Evolutionary conservation across 2,797 vertebrate genomes (phyloP), one percentile per base, ranked within the genome.

Genomic region (Botia almorhae): DNA sequence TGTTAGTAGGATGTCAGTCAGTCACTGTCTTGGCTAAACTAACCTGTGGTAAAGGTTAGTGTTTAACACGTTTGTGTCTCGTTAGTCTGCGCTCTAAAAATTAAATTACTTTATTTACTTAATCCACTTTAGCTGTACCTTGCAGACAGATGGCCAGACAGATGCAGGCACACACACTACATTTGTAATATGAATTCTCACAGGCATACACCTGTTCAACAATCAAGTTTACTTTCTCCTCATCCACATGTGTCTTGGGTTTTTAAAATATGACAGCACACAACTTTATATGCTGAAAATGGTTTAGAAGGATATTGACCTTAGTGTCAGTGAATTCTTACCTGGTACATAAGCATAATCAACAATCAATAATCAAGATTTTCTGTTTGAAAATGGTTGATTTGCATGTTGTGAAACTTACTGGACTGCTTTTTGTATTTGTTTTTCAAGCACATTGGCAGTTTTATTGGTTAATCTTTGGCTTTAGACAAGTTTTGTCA

Each of bases 241-340:
- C 29, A 60, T 82, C 3, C 91, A 98, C 97, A 98, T 0, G 78
- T 88, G 23, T 26, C 90, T 0, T 98, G 96, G 96, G 88, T 94
- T 16, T 43, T 80, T 65, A 17, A 55, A 71, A 55, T 60, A 60
- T 63, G 2, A 63, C 55, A 46, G 60, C 69, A 71, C 26, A 39
- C 36, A 43, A 8, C 12, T 50, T 69, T 69, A 26, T 50, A 58
- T 33, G 36, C 39, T n/a, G 16, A 19, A 51, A 65, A 33, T 33
- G 33, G 4, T 80, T 73, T 56, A 29, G 51, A 80, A 72, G 29
- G 69, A 55, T 10, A 33, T 51, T 78, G 43, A 70, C 3, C 21
- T 72, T 29, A 4, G 58, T 3, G 29, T 53, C 68, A 23, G 2
- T 63, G 13, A 50, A 33, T 33, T n/a, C 58, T 55, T 19, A 19